Base-by-base conservation (phyloP, 1,140 invertebrate species). In the Littorina saxatilis region DNA sequence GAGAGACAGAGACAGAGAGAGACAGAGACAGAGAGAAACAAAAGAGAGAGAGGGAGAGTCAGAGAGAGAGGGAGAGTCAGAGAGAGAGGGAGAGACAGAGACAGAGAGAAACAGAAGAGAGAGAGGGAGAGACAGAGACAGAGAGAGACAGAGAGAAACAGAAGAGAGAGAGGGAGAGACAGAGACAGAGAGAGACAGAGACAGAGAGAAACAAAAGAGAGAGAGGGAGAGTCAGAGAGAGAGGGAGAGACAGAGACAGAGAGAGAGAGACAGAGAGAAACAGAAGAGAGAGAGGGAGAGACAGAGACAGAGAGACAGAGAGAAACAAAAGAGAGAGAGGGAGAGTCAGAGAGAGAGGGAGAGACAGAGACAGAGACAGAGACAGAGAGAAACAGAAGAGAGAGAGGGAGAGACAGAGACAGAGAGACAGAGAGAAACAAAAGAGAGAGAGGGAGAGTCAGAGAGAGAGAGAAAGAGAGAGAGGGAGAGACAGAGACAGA, bases 381-480 rank as follows among this genome's bases (percentile, higher is more conserved):
- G 27, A 29, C 13, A 63, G 17, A n/a, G 58, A 27, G n/a, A 27
- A 29, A 7, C 11, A 7, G n/a, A 27, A 17, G 58, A 17, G 17
- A 7, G 17, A 15, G 17, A 63, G 27, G 27, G 17, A 63, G 58
- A n/a, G 27, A n/a, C 11, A n/a, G 17, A 17, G 27, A 63, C 11
- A 63, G 17, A 63, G 17, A 17, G 58, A 63, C 13, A 63, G 47
- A 50, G 47, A 50, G 47, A 50, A 20, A n/a, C n/a, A 20, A 50
- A 20, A 50, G 47, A 50, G 47, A 63, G 58, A 29, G 58, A 63
- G 58, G 27, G 58, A 29, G 58, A 27, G 58, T 7, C 11, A 29
- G 58, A 63, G 58, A 29, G 58, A 29, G 58, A 63, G 58, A 63
- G 58, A 63, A n/a, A 63, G 58, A 63, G 58, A 63, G 58, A 63